Conservation (phyloP, 2,888 invertebrate species). For the Lasioglossum marginatum region DNA sequence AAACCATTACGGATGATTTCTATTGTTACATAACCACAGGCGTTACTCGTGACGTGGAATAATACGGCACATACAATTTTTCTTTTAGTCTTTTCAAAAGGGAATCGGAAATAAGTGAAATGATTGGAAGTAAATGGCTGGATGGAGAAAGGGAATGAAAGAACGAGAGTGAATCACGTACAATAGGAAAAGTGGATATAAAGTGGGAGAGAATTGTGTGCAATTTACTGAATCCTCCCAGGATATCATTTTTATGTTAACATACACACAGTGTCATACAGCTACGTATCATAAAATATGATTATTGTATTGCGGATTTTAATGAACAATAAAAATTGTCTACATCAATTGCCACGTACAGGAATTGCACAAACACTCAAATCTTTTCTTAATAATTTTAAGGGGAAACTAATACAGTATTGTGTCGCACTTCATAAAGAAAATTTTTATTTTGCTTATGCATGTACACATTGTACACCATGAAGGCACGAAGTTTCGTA, state of each 20-base stretch:
- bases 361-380: background rate
- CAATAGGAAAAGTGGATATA: constrained; percentile 45
- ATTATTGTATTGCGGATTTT: background rate
- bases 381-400: background rate
- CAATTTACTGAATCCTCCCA: constrained; percentile 23
- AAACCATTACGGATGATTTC: constrained; percentile 11
- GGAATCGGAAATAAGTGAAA: constrained; percentile 41
- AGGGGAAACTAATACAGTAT: too few species aligned
- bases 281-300: background rate
- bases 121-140: background rate
- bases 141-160: constrained; percentile 21
- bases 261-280: background rate
- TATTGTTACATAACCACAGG: background rate
- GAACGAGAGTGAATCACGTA: constrained; percentile 32
- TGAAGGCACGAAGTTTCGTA: background rate
- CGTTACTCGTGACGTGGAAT: background rate
- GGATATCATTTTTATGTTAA: constrained; percentile 21
- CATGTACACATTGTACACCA: too few species aligned
- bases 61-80: background rate
- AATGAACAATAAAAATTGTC: background rate
- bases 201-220: constrained; percentile 36
- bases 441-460: too few species aligned
- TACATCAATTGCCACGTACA: background rate
- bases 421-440: too few species aligned
- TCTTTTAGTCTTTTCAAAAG: constrained; percentile 4